Evolutionary conservation across 2,113 vertebrate genomes (phyloP).

Genomic region (Sapajus apella): DNA sequence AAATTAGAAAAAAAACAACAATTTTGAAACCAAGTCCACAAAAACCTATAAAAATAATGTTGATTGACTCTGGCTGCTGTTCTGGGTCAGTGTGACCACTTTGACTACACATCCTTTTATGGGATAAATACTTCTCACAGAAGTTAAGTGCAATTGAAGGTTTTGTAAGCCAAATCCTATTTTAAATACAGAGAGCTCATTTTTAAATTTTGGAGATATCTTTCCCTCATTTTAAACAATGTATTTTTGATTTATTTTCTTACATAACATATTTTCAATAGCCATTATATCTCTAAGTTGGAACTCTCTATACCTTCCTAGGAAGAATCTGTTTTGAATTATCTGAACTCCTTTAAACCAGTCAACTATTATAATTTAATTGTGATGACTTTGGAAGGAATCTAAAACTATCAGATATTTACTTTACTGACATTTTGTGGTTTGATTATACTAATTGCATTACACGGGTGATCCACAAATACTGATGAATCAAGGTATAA

Average conservation of each 20-base stretch:
- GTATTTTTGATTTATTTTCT: neutral
- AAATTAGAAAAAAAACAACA: conserved; percentile 18
- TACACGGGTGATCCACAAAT: neutral
- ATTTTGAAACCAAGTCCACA: neutral
- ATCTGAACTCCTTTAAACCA: neutral
- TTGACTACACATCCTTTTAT: neutral
- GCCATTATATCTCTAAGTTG: neutral
- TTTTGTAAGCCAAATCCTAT: neutral
- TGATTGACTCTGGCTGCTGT: neutral
- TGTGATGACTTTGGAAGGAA: neutral
- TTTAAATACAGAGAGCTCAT: neutral
- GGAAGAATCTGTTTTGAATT: neutral
- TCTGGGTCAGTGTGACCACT: neutral
- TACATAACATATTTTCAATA: neutral
- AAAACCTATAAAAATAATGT: neutral
- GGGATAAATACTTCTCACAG: neutral
- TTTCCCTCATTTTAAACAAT: neutral
- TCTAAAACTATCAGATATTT: neutral
- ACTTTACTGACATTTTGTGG: neutral
- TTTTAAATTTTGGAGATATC: neutral
- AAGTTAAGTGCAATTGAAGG: conserved; percentile 6
- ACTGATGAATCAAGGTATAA: neutral
- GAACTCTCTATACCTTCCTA: conserved; percentile 16
- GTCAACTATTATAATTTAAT: neutral
- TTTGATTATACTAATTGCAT: neutral